Base-by-base conservation (phyloP, 2,113 vertebrate species). In the Zingel zingel region DNA sequence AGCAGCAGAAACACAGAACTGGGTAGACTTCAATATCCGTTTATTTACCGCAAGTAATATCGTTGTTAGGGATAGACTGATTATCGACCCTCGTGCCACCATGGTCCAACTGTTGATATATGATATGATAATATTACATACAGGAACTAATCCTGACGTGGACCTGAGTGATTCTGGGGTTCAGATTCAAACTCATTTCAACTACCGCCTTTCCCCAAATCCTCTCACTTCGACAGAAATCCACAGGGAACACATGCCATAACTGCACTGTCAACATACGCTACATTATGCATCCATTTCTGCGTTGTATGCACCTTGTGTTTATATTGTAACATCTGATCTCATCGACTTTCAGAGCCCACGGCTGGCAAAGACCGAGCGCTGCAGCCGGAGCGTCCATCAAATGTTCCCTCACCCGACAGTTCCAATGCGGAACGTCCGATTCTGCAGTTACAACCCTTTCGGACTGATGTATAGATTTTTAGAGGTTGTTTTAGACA, bases 261-360 rank as follows among this genome's bases (percentile, higher is more conserved):
- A 39, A 43, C n/a, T 13, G 79, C 62, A 19, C 74, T 51, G 74
- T 79, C 74, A 71, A 71, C 78, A 82, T 71, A 79, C 6, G 56
- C 36, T 59, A 56, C 61, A 66, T 43, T 57, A 47, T 45, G 53
- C 53, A 71, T 79, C 2, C 0, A 43, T 70, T 65, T 59, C 33
- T 74, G 50, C 56, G 62, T 43, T 64, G 5, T 18, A 27, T 56
- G 77, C 39, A 45, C 16, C 64, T 58, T 21, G 1, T 45, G 61
- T 58, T 70, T 57, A 68, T 74, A 33, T 48, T 33, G 10, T 43
- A 59, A 79, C 33, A 23, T 47, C 43, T 64, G 51, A 73, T 74
- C 19, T 64, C 59, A 48, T 74, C 72, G 48, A 39, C 45, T 64
- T 56, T 43, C 0, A 5, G 57, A 45, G 58, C 18, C 3, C 10